These are phyloP conservation scores for Colletes gigas DNA, from an alignment of 1,140 invertebrate genomes.

Conservation along the genomic window DNA sequence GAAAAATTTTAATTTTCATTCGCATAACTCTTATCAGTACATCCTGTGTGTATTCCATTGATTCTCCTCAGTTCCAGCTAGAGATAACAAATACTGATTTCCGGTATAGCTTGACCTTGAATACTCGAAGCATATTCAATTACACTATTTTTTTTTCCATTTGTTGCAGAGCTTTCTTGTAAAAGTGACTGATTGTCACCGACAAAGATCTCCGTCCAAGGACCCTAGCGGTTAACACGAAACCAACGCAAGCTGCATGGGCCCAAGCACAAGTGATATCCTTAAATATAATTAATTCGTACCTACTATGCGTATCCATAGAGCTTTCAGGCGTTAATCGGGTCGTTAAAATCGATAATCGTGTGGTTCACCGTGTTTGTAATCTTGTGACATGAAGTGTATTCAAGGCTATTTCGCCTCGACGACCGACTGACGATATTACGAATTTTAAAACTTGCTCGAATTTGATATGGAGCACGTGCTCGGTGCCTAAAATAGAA, in stretches of 20 bases:
- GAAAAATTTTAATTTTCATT: too few species aligned
- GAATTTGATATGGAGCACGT: neutral
- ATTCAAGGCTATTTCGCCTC: slow-evolving; percentile 38
- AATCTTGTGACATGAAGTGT: slow-evolving; percentile 48
- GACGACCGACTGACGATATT: slow-evolving; percentile 25
- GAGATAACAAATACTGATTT: too few species aligned
- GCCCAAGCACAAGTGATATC: slow-evolving; percentile 65
- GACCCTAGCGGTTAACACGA: slow-evolving; percentile 56
- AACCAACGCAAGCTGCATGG: slow-evolving; percentile 49
- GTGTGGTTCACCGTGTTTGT: slow-evolving; percentile 30
- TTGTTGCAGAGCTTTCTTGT: slow-evolving; percentile 55
- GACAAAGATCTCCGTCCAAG: slow-evolving; percentile 75
- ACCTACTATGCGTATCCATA: slow-evolving; percentile 22
- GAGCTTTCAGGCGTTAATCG: slow-evolving; percentile 36
- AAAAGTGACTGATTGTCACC: slow-evolving; percentile 53
- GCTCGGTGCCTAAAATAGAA: neutral
- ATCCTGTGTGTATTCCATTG: too few species aligned
- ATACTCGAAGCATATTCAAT: neutral
- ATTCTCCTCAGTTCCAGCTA: too few species aligned
- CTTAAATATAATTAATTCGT: slow-evolving; percentile 53
- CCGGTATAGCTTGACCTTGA: too few species aligned
- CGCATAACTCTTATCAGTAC: too few species aligned
- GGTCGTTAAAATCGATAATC: slow-evolving; percentile 15
- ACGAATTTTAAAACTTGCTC: neutral
- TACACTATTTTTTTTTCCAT: neutral